These are phyloP conservation scores for Eumeta japonica DNA, from an alignment of 1,140 invertebrate genomes.

Conservation along the genomic window DNA sequence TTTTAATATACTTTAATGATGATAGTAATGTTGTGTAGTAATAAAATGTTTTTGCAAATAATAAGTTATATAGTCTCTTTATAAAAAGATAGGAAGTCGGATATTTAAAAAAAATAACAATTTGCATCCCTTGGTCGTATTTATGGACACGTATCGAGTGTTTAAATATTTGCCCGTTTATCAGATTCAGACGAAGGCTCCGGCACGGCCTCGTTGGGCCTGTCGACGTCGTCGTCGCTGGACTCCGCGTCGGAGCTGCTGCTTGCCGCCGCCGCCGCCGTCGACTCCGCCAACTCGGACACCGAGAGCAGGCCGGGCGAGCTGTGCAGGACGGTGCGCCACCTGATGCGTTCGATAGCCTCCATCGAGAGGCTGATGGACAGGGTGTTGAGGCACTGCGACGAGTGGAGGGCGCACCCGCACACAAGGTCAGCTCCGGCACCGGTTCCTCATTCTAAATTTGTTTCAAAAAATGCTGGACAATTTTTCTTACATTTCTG, in stretches of 20 bases:
- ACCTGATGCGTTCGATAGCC: slow-evolving; percentile 37
- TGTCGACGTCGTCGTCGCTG: slow-evolving; percentile 24
- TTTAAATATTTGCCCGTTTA: no score
- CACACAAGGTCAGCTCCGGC: slow-evolving; percentile 3
- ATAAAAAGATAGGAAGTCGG: no score
- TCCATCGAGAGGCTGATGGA: slow-evolving; percentile 41
- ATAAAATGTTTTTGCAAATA: no score
- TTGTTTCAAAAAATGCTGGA: no score
- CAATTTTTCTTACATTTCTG: no score
- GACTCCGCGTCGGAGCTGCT: slow-evolving; percentile 35
- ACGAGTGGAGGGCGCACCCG: slow-evolving; percentile 22
- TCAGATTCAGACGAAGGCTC: slow-evolving; percentile 26
- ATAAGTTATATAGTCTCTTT: no score
- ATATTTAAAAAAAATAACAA: no score
- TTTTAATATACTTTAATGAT: no score
- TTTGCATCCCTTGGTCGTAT: no score
- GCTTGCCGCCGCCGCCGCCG: slow-evolving; percentile 25
- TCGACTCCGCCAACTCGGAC: slow-evolving; percentile 20
- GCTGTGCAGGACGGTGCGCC: slow-evolving; percentile 31
- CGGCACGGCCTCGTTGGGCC: slow-evolving; percentile 17
- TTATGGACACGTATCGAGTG: no score
- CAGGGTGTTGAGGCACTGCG: slow-evolving; percentile 31
- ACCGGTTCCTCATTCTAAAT: no score
- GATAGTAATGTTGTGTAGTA: no score
- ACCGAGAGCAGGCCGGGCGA: slow-evolving; percentile 20